Evolutionary conservation across 2,113 vertebrate species (phyloP), one percentile per base, ranked within the genome.

Genomic region (Pterocles orientalis): DNA sequence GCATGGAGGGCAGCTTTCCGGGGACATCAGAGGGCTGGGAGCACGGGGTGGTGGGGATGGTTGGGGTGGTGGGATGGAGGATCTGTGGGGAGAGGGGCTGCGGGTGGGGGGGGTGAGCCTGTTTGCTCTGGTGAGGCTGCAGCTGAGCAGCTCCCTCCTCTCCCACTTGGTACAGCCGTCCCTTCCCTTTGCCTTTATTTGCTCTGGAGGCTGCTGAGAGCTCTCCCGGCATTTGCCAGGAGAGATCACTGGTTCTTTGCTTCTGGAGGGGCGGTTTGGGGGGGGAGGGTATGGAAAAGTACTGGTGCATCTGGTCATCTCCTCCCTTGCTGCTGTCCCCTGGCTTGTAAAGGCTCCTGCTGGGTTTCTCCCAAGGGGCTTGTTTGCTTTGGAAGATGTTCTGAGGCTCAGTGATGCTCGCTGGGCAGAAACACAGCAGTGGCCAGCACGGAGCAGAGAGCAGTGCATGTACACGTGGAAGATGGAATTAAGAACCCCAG

Each of bases 221-320:
- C 76, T 81, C 56, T 19, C 64, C 58, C 4, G 3, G 34, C n/a
- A 28, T 86, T 26, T 97, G 94, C 96, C 95, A 94, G 95, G 85
- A 95, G 90, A 96, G 73, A 96, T 97, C 97, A 93, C 58, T 88
- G 56, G 66, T 84, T 91, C 93, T 83, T 96, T 54, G 61, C 34
- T 86, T 65, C 82, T 95, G 64, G 71, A 97, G 88, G 61, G 64
- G 48, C 68, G 87, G 20, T 25, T 11, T 54, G 23, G 28, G 18
- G 18, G 29, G 14, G 76, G 10, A n/a, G 72, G 36, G 65, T 97
- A 41, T 41, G 98, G 98, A 98, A 98, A 98, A 98, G 84, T 97
- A 98, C 98, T 97, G 86, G 82, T 73, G 69, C 61, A 68, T 73
- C 75, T 92, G 82, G 31, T 73, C 28, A 60, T 50, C 43, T 79